Base-by-base conservation (phyloP, 2,797 vertebrate species). In the Alcedo quadribrachys region DNA sequence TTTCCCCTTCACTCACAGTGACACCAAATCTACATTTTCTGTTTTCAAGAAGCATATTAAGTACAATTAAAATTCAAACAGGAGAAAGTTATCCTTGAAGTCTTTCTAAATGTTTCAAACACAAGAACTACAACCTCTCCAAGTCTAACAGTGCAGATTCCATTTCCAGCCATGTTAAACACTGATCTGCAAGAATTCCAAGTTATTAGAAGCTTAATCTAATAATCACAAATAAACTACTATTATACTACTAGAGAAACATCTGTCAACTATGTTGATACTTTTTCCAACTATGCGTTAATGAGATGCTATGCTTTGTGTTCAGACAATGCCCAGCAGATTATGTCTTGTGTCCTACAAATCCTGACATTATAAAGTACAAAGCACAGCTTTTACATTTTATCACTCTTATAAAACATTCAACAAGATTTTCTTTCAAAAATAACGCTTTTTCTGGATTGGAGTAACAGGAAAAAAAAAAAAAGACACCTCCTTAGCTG, bases 321-420 rank as follows among this genome's bases (percentile, higher is more conserved):
- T 67, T 90, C 84, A 93, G 81, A 96, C 89, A 96, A 96, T 91
- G 71, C 74, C 40, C 73, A 93, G 68, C 67, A 92, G 82, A 86
- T 95, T 89, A 73, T 35, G 78, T 67, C 77, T 71, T 70, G 18
- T 51, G 67, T 75, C 79, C 85, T 90, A 88, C 94, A 96, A 97
- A 96, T 96, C 80, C 90, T 61, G 30, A 86, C 71, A 89, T 86
- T 90, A 85, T 66, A 61, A 92, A 86, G 71, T 71, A 93, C 90
- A 97, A 81, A 89, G 82, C 73, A 33, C 32, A 73, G 85, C 77
- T 75, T 92, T 93, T 88, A 80, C 57, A 85, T 87, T 92, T 96
- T 95, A 95, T 90, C 86, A 54, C 90, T 94, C 85, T 94, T 88
- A 95, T 83, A 91, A 96, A 97, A 90, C 81, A 96, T 75, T 92